phyloP scores from a whole-genome alignment of 2,797 vertebrate species.

The Macroramphosus scolopax region DNA sequence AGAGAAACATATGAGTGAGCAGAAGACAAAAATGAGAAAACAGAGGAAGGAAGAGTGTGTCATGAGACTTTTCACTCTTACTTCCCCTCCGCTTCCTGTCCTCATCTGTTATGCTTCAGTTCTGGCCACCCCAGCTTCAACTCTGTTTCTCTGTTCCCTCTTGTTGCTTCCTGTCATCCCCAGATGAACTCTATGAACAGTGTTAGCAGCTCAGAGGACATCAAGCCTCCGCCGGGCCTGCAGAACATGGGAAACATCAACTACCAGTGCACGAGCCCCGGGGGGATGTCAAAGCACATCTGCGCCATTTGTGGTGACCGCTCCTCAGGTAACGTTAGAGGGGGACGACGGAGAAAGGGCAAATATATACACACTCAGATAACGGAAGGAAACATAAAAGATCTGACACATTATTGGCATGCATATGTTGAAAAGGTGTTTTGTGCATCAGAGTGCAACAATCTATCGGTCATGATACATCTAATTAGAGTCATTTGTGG shows the following conservation, averaged over 20 bases:
- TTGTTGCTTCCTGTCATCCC: slow-evolving; percentile 48
- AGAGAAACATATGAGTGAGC: slow-evolving; percentile 24
- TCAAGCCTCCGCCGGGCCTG: slow-evolving; percentile 89
- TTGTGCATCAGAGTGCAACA: no score
- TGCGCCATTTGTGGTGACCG: slow-evolving; percentile 97
- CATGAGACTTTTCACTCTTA: slow-evolving; percentile 53
- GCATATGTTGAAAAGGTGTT: no score
- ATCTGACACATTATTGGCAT: no score
- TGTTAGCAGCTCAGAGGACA: slow-evolving; percentile 87
- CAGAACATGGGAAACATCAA: slow-evolving; percentile 84
- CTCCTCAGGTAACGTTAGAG: slow-evolving; percentile 85
- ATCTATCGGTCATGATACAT: no score
- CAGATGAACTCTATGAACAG: slow-evolving; percentile 87
- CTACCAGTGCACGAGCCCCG: slow-evolving; percentile 88
- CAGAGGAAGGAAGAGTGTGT: slow-evolving; percentile 52
- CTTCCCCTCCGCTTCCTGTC: slow-evolving; percentile 50
- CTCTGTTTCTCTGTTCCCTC: slow-evolving; percentile 21
- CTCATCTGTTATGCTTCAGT: slow-evolving; percentile 19
- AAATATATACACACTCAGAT: not conserved
- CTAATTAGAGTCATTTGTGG: no score
- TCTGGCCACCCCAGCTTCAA: slow-evolving; percentile 27
- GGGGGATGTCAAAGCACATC: slow-evolving; percentile 92
- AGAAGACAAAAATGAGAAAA: slow-evolving; percentile 48
- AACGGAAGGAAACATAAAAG: slow-evolving; percentile 1
- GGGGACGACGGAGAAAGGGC: not conserved